Conservation (phyloP, 2,797 vertebrate species). For the Pangasius sanitwongsei region DNA sequence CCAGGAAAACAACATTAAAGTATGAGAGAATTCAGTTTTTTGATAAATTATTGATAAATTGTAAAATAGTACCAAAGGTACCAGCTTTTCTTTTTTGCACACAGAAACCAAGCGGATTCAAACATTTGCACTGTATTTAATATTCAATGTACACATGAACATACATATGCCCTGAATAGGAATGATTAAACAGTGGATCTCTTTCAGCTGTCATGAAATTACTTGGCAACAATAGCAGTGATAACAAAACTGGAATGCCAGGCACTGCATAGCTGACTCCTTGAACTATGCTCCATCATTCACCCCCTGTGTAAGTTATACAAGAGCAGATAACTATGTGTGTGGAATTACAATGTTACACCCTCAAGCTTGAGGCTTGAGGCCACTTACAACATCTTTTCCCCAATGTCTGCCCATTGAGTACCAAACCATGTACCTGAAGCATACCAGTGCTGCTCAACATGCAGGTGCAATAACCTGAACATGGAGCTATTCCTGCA, state of each 20-base stretch:
- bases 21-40: background rate
- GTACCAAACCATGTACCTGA: conserved; percentile 36
- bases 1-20: background rate
- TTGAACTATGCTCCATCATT: conserved; percentile 28
- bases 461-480: conserved; percentile 48
- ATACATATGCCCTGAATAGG: conserved; percentile 2
- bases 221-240: conserved; percentile 21
- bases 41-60: too few relatives aligned
- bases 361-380: background rate
- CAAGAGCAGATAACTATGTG: background rate
- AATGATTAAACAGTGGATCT: background rate
- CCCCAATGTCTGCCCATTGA: conserved; percentile 25
- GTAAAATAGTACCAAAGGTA: background rate
- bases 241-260: conserved; percentile 20
- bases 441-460: conserved; percentile 42
- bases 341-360: conserved; percentile 4
- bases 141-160: background rate
- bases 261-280: conserved; percentile 7
- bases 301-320: conserved; percentile 23
- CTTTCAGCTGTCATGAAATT: conserved; percentile 18
- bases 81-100: background rate
- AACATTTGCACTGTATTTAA: background rate
- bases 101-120: background rate
- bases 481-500: conserved; percentile 58
- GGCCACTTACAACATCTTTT: conserved; percentile 3